Percentiles rank a stretch among this genome's conserved stretches.
These are phyloP conservation scores for Gortyna flavago DNA, from an alignment of 2,888 invertebrate species.

Conservation along the genomic window DNA sequence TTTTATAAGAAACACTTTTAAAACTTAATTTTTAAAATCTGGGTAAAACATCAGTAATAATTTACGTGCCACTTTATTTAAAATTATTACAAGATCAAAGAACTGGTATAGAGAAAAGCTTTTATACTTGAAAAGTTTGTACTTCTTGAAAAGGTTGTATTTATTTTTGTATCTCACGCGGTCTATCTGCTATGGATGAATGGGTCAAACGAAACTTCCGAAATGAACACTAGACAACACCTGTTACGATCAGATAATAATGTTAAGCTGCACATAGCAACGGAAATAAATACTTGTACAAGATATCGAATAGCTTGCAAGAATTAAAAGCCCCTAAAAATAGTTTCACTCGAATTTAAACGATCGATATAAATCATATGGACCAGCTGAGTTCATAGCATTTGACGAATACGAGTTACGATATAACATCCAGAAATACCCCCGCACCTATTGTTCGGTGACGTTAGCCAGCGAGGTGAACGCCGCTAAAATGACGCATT, in stretches of 20 bases:
- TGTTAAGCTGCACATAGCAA: constrained; percentile 7
- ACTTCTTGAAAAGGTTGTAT: constrained; percentile 24
- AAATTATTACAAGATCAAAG: constrained; percentile 42
- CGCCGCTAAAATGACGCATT: constrained; percentile 66
- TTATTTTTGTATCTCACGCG: constrained; percentile 44
- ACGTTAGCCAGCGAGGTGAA: constrained; percentile 71
- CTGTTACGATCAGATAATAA: constrained; percentile 2
- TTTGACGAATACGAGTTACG: constrained; percentile 70
- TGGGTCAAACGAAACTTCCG: constrained; percentile 34
- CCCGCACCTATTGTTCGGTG: constrained; percentile 78
- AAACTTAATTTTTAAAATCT: not conserved
- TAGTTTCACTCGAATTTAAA: constrained; percentile 44
- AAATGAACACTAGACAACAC: constrained; percentile 11
- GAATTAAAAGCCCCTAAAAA: constrained; percentile 30
- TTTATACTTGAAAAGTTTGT: constrained; percentile 33
- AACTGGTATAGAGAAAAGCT: constrained; percentile 33
- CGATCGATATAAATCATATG: constrained; percentile 60
- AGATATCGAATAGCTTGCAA: constrained; percentile 22
- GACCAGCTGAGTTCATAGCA: constrained; percentile 62
- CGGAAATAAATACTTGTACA: not conserved
- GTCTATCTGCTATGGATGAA: constrained; percentile 33
- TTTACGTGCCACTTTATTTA: constrained; percentile 18
- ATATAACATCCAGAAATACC: constrained; percentile 74
- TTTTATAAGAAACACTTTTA: too few relatives aligned
- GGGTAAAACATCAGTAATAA: not conserved